Evolutionary conservation across 2,888 invertebrate species (phyloP).

Genomic region (Vanessa cardui): DNA sequence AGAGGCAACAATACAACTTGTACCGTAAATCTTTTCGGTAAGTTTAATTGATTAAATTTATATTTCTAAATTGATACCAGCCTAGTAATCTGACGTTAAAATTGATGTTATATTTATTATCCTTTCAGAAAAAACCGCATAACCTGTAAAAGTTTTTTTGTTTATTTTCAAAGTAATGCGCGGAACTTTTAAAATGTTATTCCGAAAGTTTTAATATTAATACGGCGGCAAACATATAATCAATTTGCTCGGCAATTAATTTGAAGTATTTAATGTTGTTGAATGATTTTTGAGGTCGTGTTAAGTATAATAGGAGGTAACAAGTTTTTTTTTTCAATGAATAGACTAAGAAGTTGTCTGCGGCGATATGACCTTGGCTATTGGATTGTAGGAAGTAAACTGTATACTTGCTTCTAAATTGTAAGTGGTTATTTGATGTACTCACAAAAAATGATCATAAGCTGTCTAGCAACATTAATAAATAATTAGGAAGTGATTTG

Average conservation of each 20-base stretch:
- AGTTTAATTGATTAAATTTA: slow-evolving; percentile 60
- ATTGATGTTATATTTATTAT: neutral
- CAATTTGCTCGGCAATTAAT: neutral
- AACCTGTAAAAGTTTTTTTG: slow-evolving; percentile 61
- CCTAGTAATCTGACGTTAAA: neutral
- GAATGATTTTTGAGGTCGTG: slow-evolving; percentile 43
- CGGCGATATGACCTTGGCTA: slow-evolving; percentile 78
- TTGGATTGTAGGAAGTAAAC: slow-evolving; percentile 83
- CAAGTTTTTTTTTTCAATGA: slow-evolving; percentile 72
- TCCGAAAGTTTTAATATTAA: neutral
- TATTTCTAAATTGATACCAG: slow-evolving; percentile 17
- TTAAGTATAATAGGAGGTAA: slow-evolving; percentile 56
- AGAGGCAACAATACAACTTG: slow-evolving; percentile 98
- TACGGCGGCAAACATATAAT: neutral
- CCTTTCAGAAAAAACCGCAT: slow-evolving; percentile 50
- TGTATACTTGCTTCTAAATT: slow-evolving; percentile 81
- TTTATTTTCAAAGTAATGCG: slow-evolving; percentile 66
- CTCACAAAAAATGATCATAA: slow-evolving; percentile 77
- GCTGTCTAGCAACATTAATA: slow-evolving; percentile 52
- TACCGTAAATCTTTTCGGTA: slow-evolving; percentile 98
- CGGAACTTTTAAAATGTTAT: slow-evolving; percentile 67
- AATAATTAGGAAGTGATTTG: slow-evolving; percentile 46
- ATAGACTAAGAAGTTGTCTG: slow-evolving; percentile 78
- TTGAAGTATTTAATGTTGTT: neutral
- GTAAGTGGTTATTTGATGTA: slow-evolving; percentile 81